A percentile compares a stretch with the other conserved stretches of the same genome.
Conservation (phyloP, 2,113 vertebrate species). For the Hystrix brachyura region DNA sequence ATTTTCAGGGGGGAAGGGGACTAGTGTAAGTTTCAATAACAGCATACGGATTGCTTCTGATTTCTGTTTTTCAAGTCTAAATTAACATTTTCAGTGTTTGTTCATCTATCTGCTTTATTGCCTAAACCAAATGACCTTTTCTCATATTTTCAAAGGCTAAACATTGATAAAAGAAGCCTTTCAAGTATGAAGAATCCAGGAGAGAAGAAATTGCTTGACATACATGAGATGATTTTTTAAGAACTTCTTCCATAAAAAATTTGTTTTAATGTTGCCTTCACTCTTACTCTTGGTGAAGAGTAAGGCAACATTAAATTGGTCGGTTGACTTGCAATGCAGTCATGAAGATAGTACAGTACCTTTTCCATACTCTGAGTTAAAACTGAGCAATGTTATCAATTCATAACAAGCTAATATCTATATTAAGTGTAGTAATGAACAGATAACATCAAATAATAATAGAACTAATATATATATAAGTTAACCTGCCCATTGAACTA, state of each 20-base stretch:
- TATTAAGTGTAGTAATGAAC: neutral
- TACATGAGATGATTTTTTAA: neutral
- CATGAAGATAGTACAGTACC: neutral
- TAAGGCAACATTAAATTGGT: too few relatives aligned
- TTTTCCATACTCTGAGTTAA: neutral
- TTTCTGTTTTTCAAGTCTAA: neutral
- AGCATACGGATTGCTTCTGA: neutral
- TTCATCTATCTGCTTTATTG: neutral
- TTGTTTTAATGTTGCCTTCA: neutral
- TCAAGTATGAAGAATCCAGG: neutral
- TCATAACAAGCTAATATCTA: neutral
- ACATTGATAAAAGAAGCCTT: neutral
- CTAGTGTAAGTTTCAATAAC: neutral
- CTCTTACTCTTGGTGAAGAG: neutral
- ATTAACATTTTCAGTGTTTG: neutral
- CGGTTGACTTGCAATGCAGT: neutral
- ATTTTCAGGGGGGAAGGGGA: neutral
- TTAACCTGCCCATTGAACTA: neutral
- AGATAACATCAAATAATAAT: neutral
- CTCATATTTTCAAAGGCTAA: neutral
- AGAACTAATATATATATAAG: neutral
- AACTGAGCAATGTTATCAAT: neutral
- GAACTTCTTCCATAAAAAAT: neutral
- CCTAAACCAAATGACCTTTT: neutral
- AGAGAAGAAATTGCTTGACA: neutral